A percentile compares a stretch with the other conserved stretches of the same genome.
These are phyloP conservation scores for Gobionotothen gibberifrons DNA, from an alignment of 2,797 vertebrate genomes.

Conservation along the genomic window DNA sequence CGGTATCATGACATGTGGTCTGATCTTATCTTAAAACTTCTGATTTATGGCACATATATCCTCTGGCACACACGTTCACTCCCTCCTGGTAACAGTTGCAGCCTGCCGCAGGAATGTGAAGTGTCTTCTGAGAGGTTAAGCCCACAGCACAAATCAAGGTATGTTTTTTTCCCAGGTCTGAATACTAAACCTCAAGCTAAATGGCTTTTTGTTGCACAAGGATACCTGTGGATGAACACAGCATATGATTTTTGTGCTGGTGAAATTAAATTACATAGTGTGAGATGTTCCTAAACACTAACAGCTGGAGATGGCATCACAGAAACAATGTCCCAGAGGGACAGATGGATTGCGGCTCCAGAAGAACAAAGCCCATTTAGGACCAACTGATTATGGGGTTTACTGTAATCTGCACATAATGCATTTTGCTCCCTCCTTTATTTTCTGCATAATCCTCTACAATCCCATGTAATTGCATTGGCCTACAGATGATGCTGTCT, in stretches of 20 bases:
- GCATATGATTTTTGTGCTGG: not conserved
- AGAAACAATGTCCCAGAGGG: slow-evolving; percentile 53
- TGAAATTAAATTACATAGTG: slow-evolving; percentile 17
- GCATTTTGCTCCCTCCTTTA: slow-evolving; percentile 76
- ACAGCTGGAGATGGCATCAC: slow-evolving; percentile 61
- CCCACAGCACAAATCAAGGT: not conserved
- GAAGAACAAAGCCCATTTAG: slow-evolving; percentile 77
- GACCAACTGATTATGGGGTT: slow-evolving; percentile 82
- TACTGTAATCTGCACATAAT: slow-evolving; percentile 83
- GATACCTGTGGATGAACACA: slow-evolving; percentile 24
- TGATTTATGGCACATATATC: not conserved
- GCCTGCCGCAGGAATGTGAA: not conserved
- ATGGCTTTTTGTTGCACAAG: not conserved
- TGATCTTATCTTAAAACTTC: not conserved
- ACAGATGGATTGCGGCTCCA: slow-evolving; percentile 63
- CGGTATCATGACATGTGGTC: not conserved
- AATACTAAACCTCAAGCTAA: not conserved
- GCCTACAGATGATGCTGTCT: slow-evolving; percentile 71
- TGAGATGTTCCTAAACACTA: slow-evolving; percentile 28
- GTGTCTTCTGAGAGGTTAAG: not conserved
- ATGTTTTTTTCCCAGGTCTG: not conserved
- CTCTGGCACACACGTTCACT: not conserved
- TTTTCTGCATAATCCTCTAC: slow-evolving; percentile 72
- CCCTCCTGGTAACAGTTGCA: not conserved
- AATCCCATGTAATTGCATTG: slow-evolving; percentile 82